Evolutionary conservation across 2,797 vertebrate species (phyloP).

Genomic region (Acanthurus lineatus): DNA sequence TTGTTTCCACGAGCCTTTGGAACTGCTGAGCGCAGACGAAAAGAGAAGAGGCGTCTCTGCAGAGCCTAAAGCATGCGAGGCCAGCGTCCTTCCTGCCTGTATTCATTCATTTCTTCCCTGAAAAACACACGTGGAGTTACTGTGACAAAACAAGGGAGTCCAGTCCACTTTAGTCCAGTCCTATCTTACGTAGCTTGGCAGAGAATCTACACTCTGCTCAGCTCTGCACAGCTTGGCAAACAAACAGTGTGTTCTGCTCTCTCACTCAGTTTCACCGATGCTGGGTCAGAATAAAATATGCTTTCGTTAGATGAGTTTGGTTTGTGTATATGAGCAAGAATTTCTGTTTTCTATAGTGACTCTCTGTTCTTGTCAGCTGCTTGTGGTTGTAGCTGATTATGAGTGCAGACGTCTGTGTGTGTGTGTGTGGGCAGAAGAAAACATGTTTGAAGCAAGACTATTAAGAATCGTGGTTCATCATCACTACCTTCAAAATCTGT

Average conservation of each 20-base stretch:
- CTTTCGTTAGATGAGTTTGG: slow-evolving; percentile 29
- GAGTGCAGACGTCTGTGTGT: neutral
- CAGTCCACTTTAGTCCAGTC: slow-evolving; percentile 51
- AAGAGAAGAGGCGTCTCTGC: slow-evolving; percentile 31
- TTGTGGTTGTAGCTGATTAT: slow-evolving; percentile 12
- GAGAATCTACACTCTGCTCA: slow-evolving; percentile 24
- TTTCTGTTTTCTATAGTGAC: neutral
- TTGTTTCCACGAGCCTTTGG: slow-evolving; percentile 57
- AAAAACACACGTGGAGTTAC: slow-evolving; percentile 55
- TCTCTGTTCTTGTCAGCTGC: neutral
- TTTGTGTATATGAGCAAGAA: neutral
- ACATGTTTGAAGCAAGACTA: neutral
- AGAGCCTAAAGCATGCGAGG: slow-evolving; percentile 46
- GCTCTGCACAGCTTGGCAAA: slow-evolving; percentile 47
- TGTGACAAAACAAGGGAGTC: slow-evolving; percentile 31
- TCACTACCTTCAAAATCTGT: slow-evolving; percentile 31
- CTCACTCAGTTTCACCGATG: slow-evolving; percentile 20
- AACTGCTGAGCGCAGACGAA: slow-evolving; percentile 69
- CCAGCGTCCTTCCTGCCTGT: slow-evolving; percentile 60
- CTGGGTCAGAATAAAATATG: slow-evolving; percentile 27
- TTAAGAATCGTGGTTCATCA: slow-evolving; percentile 36
- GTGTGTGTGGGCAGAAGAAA: slow-evolving; percentile 11
- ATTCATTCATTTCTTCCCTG: slow-evolving; percentile 45
- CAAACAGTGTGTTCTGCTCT: slow-evolving; percentile 2
- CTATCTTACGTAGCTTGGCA: slow-evolving; percentile 40